Conservation (phyloP, 2,888 invertebrate genomes). For the Eurytoma adleriae region DNA sequence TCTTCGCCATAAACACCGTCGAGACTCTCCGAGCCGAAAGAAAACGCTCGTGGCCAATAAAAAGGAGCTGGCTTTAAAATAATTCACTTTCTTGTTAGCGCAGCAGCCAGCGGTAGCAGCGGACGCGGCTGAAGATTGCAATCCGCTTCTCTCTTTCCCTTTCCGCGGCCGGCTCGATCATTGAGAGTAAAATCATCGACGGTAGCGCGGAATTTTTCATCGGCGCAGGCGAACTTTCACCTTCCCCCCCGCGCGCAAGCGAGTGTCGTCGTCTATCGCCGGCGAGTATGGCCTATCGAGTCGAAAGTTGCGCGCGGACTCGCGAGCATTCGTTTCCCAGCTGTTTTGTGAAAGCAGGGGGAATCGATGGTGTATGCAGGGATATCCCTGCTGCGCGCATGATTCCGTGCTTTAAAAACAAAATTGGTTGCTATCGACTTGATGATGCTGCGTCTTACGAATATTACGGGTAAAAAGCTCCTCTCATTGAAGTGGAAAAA, state of each 20-base stretch:
- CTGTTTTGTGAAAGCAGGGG: constrained; percentile 52
- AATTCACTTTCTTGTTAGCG: constrained; percentile 35
- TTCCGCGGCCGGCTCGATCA: background rate
- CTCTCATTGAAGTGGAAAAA: too few relatives aligned
- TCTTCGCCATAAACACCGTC: background rate
- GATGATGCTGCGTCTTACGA: too few relatives aligned
- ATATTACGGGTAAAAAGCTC: too few relatives aligned
- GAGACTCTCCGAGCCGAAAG: background rate
- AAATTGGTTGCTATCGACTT: too few relatives aligned
- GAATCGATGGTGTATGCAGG: background rate
- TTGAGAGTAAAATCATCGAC: constrained; percentile 3
- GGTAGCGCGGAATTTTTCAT: constrained; percentile 38
- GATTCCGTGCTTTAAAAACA: too few relatives aligned
- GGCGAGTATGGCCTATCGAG: constrained; percentile 16
- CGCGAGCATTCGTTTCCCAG: constrained; percentile 46
- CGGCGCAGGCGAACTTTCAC: constrained; percentile 67
- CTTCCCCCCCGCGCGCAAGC: constrained; percentile 56
- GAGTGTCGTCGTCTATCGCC: constrained; percentile 22
- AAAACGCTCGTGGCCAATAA: constrained; percentile 11
- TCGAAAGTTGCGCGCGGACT: constrained; percentile 47
- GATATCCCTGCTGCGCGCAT: too few relatives aligned
- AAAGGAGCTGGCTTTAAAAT: constrained; percentile 28
- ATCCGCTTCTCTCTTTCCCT: constrained; percentile 12
- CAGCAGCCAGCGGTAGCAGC: background rate
- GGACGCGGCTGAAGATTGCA: background rate